Percentiles rank a stretch among this genome's conserved stretches.
Conservation (phyloP, 2,113 vertebrate genomes). For the Lophotis ruficrista region DNA sequence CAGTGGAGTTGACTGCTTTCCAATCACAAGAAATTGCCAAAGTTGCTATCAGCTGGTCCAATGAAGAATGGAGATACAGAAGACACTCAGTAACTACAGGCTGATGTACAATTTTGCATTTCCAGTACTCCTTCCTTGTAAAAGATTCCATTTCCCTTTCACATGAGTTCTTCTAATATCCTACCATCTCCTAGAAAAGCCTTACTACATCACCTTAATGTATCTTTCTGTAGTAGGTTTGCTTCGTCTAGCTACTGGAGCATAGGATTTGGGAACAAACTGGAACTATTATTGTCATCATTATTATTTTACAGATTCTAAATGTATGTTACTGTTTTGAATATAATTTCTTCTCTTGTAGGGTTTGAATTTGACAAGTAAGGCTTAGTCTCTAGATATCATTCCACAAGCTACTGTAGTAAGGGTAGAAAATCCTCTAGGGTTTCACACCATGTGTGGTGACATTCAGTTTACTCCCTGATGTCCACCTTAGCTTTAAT, state of each 20-base stretch:
- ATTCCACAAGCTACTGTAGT: background rate
- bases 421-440: background rate
- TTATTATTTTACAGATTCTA: background rate
- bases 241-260: background rate
- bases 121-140: background rate
- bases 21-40: background rate
- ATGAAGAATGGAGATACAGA: background rate
- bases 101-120: background rate
- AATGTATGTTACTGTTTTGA: background rate
- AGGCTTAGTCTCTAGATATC: background rate
- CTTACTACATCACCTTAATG: background rate
- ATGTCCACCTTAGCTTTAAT: background rate
- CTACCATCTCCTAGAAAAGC: background rate
- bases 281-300: background rate
- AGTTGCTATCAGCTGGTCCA: background rate
- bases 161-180: background rate
- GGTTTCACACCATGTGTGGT: background rate
- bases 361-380: background rate
- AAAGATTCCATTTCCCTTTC: background rate
- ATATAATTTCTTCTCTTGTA: background rate
- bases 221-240: background rate
- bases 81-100: background rate
- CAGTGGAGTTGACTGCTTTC: background rate
- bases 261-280: background rate
- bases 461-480: background rate